Percentiles rank a stretch among this genome's conserved stretches.
These are phyloP conservation scores for Metalampra italica DNA, from an alignment of 2,888 invertebrate species.

Conservation along the genomic window DNA sequence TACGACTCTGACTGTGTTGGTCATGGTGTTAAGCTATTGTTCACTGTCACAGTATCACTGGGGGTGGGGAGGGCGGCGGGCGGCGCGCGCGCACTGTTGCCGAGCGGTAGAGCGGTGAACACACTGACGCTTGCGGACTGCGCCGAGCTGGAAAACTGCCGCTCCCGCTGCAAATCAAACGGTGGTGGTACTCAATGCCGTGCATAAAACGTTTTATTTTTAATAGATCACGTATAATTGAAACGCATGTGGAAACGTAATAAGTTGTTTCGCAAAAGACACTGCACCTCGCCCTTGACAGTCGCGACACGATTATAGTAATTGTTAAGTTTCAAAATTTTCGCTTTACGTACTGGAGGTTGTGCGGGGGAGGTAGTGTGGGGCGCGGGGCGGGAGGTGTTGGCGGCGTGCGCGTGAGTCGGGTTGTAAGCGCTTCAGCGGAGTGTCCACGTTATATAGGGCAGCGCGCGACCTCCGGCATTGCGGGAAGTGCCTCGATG, in stretches of 20 bases:
- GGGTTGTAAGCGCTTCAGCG: slow-evolving; percentile 61
- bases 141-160: slow-evolving; percentile 36
- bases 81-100: slow-evolving; percentile 46
- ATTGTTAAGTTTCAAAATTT: slow-evolving; percentile 29
- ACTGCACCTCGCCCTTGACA: slow-evolving; percentile 37
- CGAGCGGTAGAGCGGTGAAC: slow-evolving; percentile 47
- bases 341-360: slow-evolving; percentile 54
- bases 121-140: slow-evolving; percentile 42
- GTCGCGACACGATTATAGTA: slow-evolving; percentile 30
- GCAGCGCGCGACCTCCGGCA: slow-evolving; percentile 63
- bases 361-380: slow-evolving; percentile 29
- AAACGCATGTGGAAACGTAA: slow-evolving; percentile 26
- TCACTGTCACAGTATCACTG: slow-evolving; percentile 64
- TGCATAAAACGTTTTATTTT: slow-evolving; percentile 26
- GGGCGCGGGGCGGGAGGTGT: slow-evolving; percentile 42
- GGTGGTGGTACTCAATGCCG: slow-evolving; percentile 57
- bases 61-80: slow-evolving; percentile 29
- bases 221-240: slow-evolving; percentile 41
- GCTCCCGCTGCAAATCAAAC: slow-evolving; percentile 61
- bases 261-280: slow-evolving; percentile 30
- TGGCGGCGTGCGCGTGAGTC: slow-evolving; percentile 45
- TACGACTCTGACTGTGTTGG: slow-evolving; percentile 63
- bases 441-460: slow-evolving; percentile 69
- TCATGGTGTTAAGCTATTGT: slow-evolving; percentile 44
- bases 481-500: slow-evolving; percentile 42